These are phyloP conservation scores for Cyanoramphus novaezelandiae DNA, from an alignment of 2,113 vertebrate genomes.

Conservation along the genomic window DNA sequence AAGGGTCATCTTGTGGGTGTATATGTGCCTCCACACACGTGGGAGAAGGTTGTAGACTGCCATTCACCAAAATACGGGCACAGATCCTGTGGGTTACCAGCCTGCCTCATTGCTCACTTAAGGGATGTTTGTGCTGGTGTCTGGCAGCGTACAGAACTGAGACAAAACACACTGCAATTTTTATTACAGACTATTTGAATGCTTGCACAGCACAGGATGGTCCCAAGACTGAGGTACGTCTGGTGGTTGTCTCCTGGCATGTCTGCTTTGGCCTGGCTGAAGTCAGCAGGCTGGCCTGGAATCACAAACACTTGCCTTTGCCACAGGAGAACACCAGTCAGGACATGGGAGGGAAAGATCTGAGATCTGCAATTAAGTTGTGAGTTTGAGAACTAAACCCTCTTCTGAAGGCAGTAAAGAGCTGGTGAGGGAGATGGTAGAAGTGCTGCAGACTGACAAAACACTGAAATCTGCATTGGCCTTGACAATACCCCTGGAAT, in stretches of 20 bases:
- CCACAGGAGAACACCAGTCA: background rate
- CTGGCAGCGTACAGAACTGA: background rate
- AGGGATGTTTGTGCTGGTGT: background rate
- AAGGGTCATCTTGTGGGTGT: background rate
- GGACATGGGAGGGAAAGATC: background rate
- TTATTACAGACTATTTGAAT: background rate
- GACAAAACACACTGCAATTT: background rate
- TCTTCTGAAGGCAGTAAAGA: background rate
- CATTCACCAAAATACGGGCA: background rate
- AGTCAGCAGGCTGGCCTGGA: background rate
- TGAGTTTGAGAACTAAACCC: background rate
- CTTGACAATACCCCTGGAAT: background rate
- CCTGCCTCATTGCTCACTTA: background rate
- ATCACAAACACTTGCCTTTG: background rate
- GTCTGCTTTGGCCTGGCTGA: background rate
- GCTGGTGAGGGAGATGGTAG: background rate
- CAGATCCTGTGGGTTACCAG: background rate
- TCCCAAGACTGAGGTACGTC: background rate
- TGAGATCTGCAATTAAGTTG: background rate
- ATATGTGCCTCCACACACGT: no score
- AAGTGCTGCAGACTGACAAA: background rate
- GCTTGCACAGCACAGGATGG: background rate
- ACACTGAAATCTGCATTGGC: background rate
- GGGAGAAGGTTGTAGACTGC: background rate
- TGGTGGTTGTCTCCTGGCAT: background rate